Evolutionary conservation across 2,888 invertebrate genomes (phyloP).

Genomic region (Drosophila anceps): DNA sequence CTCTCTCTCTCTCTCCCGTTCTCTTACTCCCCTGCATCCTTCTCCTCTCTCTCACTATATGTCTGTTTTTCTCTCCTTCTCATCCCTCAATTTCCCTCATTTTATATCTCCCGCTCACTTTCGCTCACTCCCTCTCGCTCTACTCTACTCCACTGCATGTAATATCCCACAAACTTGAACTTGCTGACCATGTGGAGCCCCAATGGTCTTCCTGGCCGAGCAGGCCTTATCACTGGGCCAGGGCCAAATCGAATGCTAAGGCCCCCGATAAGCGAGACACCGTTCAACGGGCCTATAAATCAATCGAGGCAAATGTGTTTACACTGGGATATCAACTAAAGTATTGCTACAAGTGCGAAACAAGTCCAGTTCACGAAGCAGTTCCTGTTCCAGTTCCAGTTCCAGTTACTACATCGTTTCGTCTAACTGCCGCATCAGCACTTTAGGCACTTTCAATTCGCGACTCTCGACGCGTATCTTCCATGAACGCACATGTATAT

Average conservation of each 20-base stretch:
- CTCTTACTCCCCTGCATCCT: not conserved
- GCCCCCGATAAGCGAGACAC: conserved; percentile 44
- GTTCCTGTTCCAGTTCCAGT: not conserved
- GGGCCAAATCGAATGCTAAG: conserved; percentile 46
- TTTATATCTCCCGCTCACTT: not conserved
- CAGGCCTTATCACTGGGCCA: conserved; percentile 59
- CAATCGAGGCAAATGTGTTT: conserved; percentile 49
- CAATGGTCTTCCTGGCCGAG: conserved; percentile 53
- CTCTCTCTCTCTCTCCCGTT: not conserved
- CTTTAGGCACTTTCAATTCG: not conserved
- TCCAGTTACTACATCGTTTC: not conserved
- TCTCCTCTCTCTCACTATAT: not conserved
- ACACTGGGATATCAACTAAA: conserved; percentile 12
- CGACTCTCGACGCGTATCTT: conserved; percentile 24
- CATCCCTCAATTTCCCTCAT: not conserved
- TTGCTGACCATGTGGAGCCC: conserved; percentile 42
- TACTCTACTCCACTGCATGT: not conserved
- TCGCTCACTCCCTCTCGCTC: too few species aligned
- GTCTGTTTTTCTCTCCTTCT: not conserved
- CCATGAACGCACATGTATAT: not conserved
- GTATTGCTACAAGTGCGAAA: conserved; percentile 1
- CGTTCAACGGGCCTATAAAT: conserved; percentile 59
- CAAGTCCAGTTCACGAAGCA: not conserved
- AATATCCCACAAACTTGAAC: conserved; percentile 40
- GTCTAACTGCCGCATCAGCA: not conserved